phyloP scores from a whole-genome alignment of 2,797 vertebrate species.

The Halcyon leucocephala region DNA sequence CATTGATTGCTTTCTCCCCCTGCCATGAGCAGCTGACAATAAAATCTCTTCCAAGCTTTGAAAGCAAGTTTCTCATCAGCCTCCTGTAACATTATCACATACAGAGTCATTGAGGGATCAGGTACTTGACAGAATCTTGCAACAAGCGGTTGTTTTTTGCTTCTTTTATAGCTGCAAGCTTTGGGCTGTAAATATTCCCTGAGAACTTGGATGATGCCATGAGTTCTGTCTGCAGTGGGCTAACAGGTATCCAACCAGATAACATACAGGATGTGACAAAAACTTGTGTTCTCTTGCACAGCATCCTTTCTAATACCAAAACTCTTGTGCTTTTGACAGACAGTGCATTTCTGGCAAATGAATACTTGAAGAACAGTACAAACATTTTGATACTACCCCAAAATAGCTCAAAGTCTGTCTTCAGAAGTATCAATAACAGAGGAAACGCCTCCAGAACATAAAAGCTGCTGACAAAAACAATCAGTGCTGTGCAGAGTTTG shows the following conservation, averaged over 20 bases:
- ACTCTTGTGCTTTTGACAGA: not conserved
- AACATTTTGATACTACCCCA: constrained; percentile 12
- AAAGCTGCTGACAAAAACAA: constrained; percentile 28
- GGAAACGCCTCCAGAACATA: constrained; percentile 22
- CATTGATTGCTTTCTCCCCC: not conserved
- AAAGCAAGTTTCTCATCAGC: not conserved
- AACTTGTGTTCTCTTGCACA: rapidly evolving
- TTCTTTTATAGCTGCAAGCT: not conserved
- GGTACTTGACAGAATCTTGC: not conserved
- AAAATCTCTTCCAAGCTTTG: not conserved
- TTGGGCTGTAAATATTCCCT: not conserved
- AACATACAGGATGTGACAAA: not conserved
- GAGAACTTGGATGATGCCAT: rapidly evolving
- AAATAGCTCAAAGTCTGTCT: constrained; percentile 49
- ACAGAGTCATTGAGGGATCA: not conserved
- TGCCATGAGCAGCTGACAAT: not conserved
- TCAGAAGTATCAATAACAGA: not conserved
- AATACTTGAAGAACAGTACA: constrained; percentile 28
- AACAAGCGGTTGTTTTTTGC: rapidly evolving
- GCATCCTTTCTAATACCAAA: not conserved
- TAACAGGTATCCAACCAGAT: not conserved
- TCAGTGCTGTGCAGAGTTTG: not conserved
- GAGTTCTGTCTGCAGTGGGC: not conserved
- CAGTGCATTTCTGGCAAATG: constrained; percentile 7
- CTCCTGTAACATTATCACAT: not conserved